Evolutionary conservation across 1,140 invertebrate genomes (phyloP), one percentile per base, ranked within the genome.

Genomic region (Drosophila arawakana): DNA sequence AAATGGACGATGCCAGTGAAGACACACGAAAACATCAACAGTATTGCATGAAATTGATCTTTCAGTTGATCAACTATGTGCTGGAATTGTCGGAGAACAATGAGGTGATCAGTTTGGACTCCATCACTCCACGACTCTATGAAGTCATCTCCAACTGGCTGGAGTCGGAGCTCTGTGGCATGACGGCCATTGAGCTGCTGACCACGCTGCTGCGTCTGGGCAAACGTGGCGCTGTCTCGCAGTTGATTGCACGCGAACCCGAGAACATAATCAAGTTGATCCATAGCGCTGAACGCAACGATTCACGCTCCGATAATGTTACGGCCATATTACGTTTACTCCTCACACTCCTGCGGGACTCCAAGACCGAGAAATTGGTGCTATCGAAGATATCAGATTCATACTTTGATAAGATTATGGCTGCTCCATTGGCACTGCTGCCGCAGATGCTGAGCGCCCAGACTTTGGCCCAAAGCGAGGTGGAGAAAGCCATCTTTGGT

Each of bases 1-100:
- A 58, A 0, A 76, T 84, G 78, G 80, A 91, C 34, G 91, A 92
- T 15, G 69, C 78, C 8, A 89, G 69, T 43, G 92, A 94, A 44
- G 94, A 94, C 67, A 81, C 93, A 5, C 92, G 85, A 30, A 92
- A 92, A 37, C 82, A 91, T 39, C 80, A 82, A 3, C 89, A 91
- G 9, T 73, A 71, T 18, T 92, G 89, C 61, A 69, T 92, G 49
- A 46, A 79, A 13, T 54, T 92, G 8, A 41, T 92, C 8, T 91
- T 92, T 30, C 60, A 62, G 3, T 59, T 92, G 0, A 71, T 92
- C n/a, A 55, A 55, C 39, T 77, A 91, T 44, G 57, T 92, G 1
- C 52, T 92, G 34, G 46, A 85, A 30, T 50, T 92, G 3, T 78
- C 77, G 0, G 60, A 76, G 6, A 44, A 65, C 13, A 79, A 76